Conservation (phyloP, 1,140 invertebrate genomes). For the Papilio polytes region DNA sequence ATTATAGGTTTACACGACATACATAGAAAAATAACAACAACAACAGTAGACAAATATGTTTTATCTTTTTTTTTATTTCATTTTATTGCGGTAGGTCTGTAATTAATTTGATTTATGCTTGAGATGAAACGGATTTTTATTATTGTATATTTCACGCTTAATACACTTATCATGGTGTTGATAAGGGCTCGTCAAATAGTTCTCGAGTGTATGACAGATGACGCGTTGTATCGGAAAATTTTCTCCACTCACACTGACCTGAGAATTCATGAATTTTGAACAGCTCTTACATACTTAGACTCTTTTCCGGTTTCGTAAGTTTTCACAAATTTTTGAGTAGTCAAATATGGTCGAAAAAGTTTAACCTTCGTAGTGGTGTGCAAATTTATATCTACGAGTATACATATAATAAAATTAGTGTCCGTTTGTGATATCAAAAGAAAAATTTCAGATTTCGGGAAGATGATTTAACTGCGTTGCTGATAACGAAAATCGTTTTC, state of each 20-base stretch:
- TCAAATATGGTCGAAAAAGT: too few relatives aligned
- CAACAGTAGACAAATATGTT: too few relatives aligned
- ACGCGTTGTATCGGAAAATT: background rate
- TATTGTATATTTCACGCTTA: background rate
- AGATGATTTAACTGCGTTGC: too few relatives aligned
- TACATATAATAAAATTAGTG: too few relatives aligned
- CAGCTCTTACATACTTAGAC: background rate
- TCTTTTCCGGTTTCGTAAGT: background rate
- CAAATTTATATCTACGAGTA: too few relatives aligned
- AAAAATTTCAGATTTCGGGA: too few relatives aligned
- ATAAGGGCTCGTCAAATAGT: constrained; percentile 4
- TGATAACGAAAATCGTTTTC: too few relatives aligned
- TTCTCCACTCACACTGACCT: constrained; percentile 7
- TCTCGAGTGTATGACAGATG: background rate
- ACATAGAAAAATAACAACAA: too few relatives aligned
- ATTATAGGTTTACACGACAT: too few relatives aligned
- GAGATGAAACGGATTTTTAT: background rate
- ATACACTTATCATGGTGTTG: background rate
- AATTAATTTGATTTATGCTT: background rate
- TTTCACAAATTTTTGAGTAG: background rate
- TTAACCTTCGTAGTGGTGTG: too few relatives aligned
- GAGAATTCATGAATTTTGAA: background rate
- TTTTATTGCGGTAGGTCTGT: background rate
- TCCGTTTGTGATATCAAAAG: too few relatives aligned
- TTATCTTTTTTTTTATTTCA: too few relatives aligned